Evolutionary conservation across 2,113 vertebrate species (phyloP).

Genomic region (Xenus cinereus): DNA sequence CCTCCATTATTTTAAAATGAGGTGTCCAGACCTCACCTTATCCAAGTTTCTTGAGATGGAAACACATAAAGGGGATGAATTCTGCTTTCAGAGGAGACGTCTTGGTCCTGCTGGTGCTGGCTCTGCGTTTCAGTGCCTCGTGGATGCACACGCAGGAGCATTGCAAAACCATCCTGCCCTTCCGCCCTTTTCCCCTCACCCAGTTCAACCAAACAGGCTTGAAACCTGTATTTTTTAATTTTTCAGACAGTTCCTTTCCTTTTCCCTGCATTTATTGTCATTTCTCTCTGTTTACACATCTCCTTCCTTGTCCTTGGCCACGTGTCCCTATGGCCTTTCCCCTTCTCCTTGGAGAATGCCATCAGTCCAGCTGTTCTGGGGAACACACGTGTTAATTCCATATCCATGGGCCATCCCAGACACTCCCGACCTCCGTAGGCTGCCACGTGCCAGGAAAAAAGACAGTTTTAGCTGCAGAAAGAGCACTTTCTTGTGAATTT

Average conservation of each 20-base stretch:
- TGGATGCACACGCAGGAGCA: neutral
- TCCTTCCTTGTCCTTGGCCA: neutral
- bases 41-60: neutral
- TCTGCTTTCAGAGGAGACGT: neutral
- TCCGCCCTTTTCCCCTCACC: neutral
- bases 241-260: neutral
- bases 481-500: neutral
- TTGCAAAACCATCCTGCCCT: neutral
- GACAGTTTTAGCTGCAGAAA: neutral
- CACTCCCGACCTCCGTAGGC: neutral
- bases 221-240: neutral
- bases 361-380: neutral
- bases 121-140: neutral
- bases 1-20: neutral
- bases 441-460: neutral
- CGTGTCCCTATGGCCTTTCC: neutral
- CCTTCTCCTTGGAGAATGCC: neutral
- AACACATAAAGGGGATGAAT: neutral
- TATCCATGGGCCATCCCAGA: neutral
- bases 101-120: neutral
- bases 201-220: neutral
- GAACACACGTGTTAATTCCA: neutral
- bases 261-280: neutral
- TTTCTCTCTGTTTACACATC: neutral
- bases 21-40: neutral